A percentile compares a stretch with the other conserved stretches of the same genome.
phyloP scores from a whole-genome alignment of 2,888 invertebrate genomes.

The Acanthosoma haemorrhoidale region DNA sequence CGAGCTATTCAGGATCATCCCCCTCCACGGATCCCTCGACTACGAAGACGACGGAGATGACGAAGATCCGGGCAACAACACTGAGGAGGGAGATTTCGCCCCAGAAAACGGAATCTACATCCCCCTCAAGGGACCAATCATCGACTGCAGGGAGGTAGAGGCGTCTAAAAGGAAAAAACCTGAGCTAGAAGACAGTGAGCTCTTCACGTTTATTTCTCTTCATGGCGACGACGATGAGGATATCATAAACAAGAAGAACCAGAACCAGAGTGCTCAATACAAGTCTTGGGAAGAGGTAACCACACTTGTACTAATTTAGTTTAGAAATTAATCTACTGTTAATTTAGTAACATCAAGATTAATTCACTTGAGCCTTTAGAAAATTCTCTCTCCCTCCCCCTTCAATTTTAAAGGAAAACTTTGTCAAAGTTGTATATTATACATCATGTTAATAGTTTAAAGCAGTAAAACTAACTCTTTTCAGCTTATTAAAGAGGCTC shows the following conservation, averaged over 20 bases:
- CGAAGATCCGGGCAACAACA: not conserved
- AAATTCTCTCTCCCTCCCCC: no score
- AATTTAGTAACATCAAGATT: no score
- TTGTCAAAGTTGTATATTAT: no score
- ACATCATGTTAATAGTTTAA: no score
- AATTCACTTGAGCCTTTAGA: no score
- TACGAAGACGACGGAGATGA: constrained; percentile 41
- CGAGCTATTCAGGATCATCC: constrained; percentile 41
- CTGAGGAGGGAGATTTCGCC: constrained; percentile 36
- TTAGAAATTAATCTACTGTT: no score
- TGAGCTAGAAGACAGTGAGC: constrained; percentile 37
- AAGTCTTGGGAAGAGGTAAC: constrained; percentile 32
- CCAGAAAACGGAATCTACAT: constrained; percentile 47
- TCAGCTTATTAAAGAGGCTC: no score
- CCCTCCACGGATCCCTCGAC: constrained; percentile 43
- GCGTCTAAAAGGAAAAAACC: constrained; percentile 29
- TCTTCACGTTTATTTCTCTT: constrained; percentile 40
- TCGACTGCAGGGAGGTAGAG: constrained; percentile 34
- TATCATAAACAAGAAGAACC: constrained; percentile 30
- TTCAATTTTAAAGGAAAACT: no score
- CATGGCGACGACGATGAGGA: constrained; percentile 39
- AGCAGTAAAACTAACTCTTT: no score
- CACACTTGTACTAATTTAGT: not conserved
- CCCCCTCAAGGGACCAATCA: constrained; percentile 48
- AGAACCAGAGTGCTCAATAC: constrained; percentile 37